Conservation (phyloP, 2,797 vertebrate genomes). For the Diglossa cyanea region DNA sequence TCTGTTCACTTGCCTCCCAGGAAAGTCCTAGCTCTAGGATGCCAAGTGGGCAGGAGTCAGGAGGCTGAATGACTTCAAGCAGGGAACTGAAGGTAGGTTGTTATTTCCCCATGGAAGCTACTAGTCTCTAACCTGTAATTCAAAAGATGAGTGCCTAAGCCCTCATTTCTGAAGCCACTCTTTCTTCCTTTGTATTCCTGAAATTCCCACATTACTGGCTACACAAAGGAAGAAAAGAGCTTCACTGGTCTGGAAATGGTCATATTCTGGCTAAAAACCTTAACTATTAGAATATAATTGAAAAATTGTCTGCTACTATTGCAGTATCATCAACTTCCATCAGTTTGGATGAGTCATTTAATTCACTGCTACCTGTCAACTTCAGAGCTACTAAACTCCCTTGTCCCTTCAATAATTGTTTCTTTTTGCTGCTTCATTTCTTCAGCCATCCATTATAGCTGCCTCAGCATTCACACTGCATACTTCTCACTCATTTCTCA, state of each 20-base stretch:
- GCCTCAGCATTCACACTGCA: background rate
- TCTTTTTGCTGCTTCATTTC: conserved; percentile 8
- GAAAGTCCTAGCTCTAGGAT: background rate
- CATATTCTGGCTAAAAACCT: background rate
- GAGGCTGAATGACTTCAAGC: background rate
- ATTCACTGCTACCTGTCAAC: background rate
- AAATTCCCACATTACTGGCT: background rate
- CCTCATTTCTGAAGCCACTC: background rate
- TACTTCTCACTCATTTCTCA: background rate
- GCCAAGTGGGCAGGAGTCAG: rapidly evolving
- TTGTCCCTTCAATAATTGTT: conserved; percentile 2
- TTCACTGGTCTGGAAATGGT: background rate
- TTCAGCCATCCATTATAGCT: background rate
- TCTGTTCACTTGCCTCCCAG: background rate
- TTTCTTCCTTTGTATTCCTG: background rate
- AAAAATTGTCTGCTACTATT: background rate
- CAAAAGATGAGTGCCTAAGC: background rate
- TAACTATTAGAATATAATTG: background rate
- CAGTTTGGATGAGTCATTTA: background rate
- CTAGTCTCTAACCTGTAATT: background rate
- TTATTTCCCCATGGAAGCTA: background rate
- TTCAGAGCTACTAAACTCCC: background rate
- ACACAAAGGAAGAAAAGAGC: background rate
- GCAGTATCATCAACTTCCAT: background rate
- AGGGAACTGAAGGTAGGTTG: background rate